Base-by-base conservation (phyloP, 2,113 vertebrate genomes). In the Epinephelus lanceolatus region DNA sequence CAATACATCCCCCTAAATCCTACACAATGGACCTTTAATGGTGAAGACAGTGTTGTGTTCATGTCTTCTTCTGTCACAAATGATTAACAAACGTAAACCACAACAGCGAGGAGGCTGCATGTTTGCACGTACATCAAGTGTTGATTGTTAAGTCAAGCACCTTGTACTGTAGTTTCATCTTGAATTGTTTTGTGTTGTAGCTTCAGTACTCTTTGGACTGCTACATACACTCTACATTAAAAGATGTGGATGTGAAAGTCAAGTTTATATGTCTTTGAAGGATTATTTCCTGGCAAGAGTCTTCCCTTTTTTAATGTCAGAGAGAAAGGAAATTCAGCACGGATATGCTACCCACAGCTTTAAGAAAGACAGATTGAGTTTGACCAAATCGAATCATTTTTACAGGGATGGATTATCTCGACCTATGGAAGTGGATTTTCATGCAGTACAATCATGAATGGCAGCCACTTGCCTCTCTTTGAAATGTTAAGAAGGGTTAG, bases 221-320 rank as follows among this genome's bases (percentile, higher is more conserved):
- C 21, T 15, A 10, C n/a, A 42, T 47, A 42, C 10, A 5, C 56
- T 42, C 57, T 25, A 18, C 12, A 14, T 78, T 2, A 30, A 45
- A 66, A 52, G 23, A 25, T n/a, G 6, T 8, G 37, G 30, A 59
- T 52, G 55, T 53, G 57, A 69, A 18, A 30, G 19, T 6, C 19
- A 25, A 40, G 51, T 63, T 75, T 52, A 47, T 3, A 6, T 42
- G 40, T 45, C 21, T 66, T 5, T 76, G 60, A 80, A 8, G 47
- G 51, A 84, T 77, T 56, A 27, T 73, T 84, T 87, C 85, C 59
- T 76, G 66, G 71, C 23, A 12, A 27, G 49, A 42, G 10, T 56
- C 45, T 67, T 59, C 53, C 0, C 11, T 55, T 57, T 52, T 23
- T 77, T 65, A 45, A 74, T 71, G 57, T 59, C 7, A 27, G 18